Evolutionary conservation across 1,140 invertebrate genomes (phyloP).

Genomic region (Lithobius niger): DNA sequence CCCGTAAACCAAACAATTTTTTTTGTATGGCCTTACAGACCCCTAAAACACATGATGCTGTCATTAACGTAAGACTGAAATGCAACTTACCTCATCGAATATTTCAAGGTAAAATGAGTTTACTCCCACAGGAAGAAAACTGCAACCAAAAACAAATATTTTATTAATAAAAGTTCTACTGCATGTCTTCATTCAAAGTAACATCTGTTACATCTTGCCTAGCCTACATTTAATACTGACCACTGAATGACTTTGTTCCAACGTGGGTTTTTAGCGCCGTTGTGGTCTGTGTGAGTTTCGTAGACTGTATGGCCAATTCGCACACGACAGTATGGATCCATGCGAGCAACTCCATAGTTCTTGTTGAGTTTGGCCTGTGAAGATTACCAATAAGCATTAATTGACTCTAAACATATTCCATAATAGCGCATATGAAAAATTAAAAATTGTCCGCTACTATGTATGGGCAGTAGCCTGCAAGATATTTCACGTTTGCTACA

Average conservation of each 20-base stretch:
- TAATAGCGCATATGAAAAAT: too few relatives aligned
- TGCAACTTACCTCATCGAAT: constrained; percentile 61
- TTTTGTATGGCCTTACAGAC: too few relatives aligned
- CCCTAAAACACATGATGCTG: too few relatives aligned
- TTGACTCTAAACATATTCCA: too few relatives aligned
- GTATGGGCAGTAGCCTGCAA: too few relatives aligned
- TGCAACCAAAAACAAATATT: constrained; percentile 33
- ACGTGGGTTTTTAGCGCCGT: constrained; percentile 86
- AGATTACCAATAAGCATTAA: too few relatives aligned
- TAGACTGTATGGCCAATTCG: constrained; percentile 83
- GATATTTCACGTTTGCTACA: too few relatives aligned
- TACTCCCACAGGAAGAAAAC: constrained; percentile 71
- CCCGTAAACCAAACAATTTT: too few relatives aligned
- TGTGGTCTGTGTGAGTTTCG: constrained; percentile 86
- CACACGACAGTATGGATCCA: constrained; percentile 92
- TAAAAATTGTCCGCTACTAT: too few relatives aligned
- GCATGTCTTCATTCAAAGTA: not conserved
- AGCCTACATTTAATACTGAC: constrained; percentile 34
- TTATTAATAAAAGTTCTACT: not conserved
- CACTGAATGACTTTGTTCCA: constrained; percentile 91
- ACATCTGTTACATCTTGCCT: not conserved
- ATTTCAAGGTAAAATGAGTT: constrained; percentile 82
- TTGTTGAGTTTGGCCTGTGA: constrained; percentile 73
- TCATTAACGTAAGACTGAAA: too few relatives aligned
- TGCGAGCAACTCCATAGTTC: constrained; percentile 90